phyloP scores from a whole-genome alignment of 1,140 invertebrate species.

The Rhagoletis pomonella region DNA sequence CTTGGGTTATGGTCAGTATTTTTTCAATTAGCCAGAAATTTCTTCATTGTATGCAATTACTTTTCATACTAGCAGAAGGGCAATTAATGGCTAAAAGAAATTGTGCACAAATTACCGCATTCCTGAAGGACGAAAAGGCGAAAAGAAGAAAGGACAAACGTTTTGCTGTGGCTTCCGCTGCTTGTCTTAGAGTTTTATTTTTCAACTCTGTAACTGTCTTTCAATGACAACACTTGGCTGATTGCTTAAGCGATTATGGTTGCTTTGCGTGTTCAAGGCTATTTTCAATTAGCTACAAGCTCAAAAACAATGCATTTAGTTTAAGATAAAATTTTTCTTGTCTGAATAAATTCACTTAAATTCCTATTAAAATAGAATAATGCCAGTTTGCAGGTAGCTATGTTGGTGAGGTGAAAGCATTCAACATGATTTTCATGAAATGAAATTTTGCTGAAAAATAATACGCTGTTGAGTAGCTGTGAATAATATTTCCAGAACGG shows the following conservation, averaged over 20 bases:
- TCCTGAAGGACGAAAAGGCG: not conserved
- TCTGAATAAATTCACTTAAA: conserved; percentile 23
- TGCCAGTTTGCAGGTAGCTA: not conserved
- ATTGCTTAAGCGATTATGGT: not conserved
- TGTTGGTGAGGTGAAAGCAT: too few relatives aligned
- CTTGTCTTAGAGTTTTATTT: not conserved
- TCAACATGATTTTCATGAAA: too few relatives aligned
- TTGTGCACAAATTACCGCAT: not conserved
- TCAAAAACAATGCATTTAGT: conserved; percentile 25
- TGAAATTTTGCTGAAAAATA: too few relatives aligned
- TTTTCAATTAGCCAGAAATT: not conserved
- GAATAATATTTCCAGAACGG: too few relatives aligned
- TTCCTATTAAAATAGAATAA: not conserved
- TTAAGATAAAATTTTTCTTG: conserved; percentile 5
- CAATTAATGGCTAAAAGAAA: not conserved
- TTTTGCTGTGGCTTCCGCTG: not conserved
- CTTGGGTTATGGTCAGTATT: not conserved
- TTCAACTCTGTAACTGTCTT: not conserved
- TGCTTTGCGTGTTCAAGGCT: conserved; percentile 24
- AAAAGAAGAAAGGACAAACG: not conserved
- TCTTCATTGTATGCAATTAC: not conserved
- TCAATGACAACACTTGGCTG: conserved; percentile 38
- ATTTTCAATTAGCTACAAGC: conserved; percentile 19
- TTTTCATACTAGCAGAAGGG: not conserved
- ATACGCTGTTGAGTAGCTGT: too few relatives aligned